These are phyloP conservation scores for Drosophila anceps DNA, from an alignment of 2,888 invertebrate genomes.

Conservation along the genomic window DNA sequence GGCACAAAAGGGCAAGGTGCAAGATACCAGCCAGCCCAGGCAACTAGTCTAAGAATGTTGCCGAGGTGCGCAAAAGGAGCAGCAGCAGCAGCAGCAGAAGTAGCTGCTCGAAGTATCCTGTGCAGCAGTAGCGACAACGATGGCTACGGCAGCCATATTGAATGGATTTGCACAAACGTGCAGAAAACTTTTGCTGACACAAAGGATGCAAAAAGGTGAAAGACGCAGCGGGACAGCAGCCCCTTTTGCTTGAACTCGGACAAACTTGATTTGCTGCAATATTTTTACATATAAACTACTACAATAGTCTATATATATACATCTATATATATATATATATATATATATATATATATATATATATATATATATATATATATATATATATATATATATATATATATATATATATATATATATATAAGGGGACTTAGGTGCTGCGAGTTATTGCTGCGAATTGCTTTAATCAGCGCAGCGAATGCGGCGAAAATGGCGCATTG, in stretches of 20 bases:
- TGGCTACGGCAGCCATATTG: conserved; percentile 79
- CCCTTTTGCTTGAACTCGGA: conserved; percentile 50
- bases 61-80: conserved; percentile 49
- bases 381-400: background rate
- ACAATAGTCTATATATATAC: background rate
- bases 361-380: background rate
- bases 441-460: conserved; percentile 68
- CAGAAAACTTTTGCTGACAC: conserved; percentile 79
- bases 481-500: conserved; percentile 49
- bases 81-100: conserved; percentile 63
- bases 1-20: conserved; percentile 33
- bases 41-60: conserved; percentile 56
- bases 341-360: background rate
- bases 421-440: background rate
- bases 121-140: conserved; percentile 29
- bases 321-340: background rate
- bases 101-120: conserved; percentile 8
- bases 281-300: conserved; percentile 61
- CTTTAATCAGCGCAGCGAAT: conserved; percentile 63
- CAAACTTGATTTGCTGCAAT: conserved; percentile 64
- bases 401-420: background rate
- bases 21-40: conserved; percentile 11
- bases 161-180: conserved; percentile 80
- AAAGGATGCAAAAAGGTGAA: conserved; percentile 79
- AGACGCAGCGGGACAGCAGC: conserved; percentile 42